Evolutionary conservation across 2,113 vertebrate species (phyloP), one percentile per base, ranked within the genome.

Genomic region (Haplotaxodon microlepis): DNA sequence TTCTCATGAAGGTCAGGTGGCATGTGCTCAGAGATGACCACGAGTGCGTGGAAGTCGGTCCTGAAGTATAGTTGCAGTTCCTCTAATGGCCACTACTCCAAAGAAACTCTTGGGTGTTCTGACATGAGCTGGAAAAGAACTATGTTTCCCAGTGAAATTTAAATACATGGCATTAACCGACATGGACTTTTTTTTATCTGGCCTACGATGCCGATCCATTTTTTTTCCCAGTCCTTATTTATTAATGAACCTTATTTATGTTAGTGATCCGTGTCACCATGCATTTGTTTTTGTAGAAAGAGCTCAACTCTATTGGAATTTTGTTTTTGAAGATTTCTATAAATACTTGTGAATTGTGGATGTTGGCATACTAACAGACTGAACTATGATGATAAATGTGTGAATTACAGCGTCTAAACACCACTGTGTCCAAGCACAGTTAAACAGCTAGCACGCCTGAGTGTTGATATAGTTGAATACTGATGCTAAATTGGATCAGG

Each of bases 31-130:
- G 0, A 73, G 21, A 45, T 7, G 69, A 27, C 69, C 9, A 45
- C 1, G 2, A 27, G 4, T 0, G 36, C n/a, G 2, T 31, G 13
- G 14, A 61, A 61, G 57, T 61, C 4, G 1, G 9, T 27, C 69
- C 38, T 73, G 38, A 73, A 27, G 40, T 27, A 10, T 17, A 0
- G 21, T 24, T 45, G 40, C 40, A 29, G 8, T 73, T 45, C 69
- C 4, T 45, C 21, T 45, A 45, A 45, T 17, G 40, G 69, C 40
- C 69, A 27, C 21, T 73, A 40, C 21, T 27, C 69, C 14, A 45
- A 73, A 42, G 21, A 45, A 45, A 45, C 69, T 73, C n/a, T 16
- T 42, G 0, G n/a, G 3, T 73, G 1, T 24, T 16, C 38, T 73
- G 21, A 1, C 0, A 45, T 1, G 8, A 73, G 7, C 13, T 17